Evolutionary conservation across 2,888 invertebrate species (phyloP).

Genomic region (Tetramorium bicarinatum): DNA sequence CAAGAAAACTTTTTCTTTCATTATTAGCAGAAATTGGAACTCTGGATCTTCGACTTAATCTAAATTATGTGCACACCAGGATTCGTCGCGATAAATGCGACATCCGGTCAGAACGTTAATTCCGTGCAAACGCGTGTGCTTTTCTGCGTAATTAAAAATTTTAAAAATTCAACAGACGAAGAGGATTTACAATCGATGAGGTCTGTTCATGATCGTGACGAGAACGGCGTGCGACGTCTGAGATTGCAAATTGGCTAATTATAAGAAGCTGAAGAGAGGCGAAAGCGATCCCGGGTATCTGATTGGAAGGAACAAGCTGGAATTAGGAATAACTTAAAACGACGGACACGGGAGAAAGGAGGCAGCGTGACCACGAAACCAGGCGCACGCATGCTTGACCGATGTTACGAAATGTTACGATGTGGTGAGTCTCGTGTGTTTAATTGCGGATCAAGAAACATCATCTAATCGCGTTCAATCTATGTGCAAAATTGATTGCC

Average conservation of each 20-base stretch:
- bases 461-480: conserved; percentile 31
- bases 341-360: background rate
- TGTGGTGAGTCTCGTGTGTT: background rate
- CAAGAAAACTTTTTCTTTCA: background rate
- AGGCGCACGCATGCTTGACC: background rate
- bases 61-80: background rate
- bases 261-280: conserved; percentile 14
- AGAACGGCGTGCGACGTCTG: background rate
- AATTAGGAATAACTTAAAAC: conserved; percentile 42
- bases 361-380: conserved; percentile 2
- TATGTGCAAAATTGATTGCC: background rate
- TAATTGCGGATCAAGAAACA: conserved; percentile 16
- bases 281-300: conserved; percentile 15
- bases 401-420: background rate
- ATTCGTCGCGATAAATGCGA: background rate
- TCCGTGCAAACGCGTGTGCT: background rate
- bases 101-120: background rate
- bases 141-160: background rate
- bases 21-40: background rate
- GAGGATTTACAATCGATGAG: background rate
- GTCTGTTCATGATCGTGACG: background rate
- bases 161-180: conserved; percentile 1
- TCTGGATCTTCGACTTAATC: background rate
- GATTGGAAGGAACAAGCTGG: conserved; percentile 18
- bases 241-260: conserved; percentile 43